These are phyloP conservation scores for Thereuonema tuberculata DNA, from an alignment of 1,140 invertebrate genomes.

Conservation along the genomic window DNA sequence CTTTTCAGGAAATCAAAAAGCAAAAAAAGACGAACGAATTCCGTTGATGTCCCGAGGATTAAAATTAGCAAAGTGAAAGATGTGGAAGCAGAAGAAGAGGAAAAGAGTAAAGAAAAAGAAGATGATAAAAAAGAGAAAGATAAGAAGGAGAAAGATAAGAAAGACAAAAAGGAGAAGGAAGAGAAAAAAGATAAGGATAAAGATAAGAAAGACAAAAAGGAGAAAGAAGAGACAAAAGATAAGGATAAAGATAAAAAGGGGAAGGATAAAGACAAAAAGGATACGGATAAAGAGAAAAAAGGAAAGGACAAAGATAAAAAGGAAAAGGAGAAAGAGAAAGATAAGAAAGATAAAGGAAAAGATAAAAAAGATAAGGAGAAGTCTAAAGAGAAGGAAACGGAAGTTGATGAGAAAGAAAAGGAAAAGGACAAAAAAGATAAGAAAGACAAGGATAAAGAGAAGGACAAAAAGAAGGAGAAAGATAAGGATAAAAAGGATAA, in stretches of 20 bases:
- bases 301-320: constrained; percentile 11
- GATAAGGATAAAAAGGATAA: background rate
- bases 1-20: too few relatives aligned
- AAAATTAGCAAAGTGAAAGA: constrained; percentile 2
- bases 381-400: background rate
- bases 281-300: constrained; percentile 14
- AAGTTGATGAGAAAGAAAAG: constrained; percentile 1
- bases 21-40: too few relatives aligned
- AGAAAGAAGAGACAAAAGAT: constrained; percentile 5
- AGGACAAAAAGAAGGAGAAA: background rate
- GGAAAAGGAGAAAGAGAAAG: constrained; percentile 8
- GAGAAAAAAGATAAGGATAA: constrained; percentile 4
- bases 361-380: constrained; percentile 5
- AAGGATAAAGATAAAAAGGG: constrained; percentile 10
- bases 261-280: constrained; percentile 10
- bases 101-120: constrained; percentile 12
- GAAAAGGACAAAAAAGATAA: background rate
- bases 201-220: background rate
- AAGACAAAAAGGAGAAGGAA: constrained; percentile 4
- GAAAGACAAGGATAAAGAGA: constrained; percentile 2
- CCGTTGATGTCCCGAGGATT: constrained; percentile 13
- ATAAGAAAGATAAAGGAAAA: constrained; percentile 12
- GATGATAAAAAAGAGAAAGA: constrained; percentile 7
- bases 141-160: background rate
- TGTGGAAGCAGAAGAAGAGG: constrained; percentile 2